These are phyloP conservation scores for Lophotriccus pileatus DNA, from an alignment of 2,797 vertebrate species.

Conservation along the genomic window DNA sequence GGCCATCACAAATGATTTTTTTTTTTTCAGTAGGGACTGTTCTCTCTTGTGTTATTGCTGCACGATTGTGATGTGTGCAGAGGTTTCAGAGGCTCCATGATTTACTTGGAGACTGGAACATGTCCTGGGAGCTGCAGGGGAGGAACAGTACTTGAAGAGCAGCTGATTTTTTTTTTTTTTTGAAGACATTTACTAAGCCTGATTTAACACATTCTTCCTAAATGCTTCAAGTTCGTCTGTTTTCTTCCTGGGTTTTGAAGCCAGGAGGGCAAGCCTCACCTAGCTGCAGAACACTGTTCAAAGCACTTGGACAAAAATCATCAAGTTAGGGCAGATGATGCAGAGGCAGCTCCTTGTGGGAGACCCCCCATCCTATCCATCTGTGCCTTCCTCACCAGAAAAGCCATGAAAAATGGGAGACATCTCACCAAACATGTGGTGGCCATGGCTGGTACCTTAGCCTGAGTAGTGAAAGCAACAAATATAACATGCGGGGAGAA, in stretches of 20 bases:
- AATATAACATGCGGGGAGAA: accelerated
- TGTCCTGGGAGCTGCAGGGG: neutral
- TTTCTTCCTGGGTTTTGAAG: neutral
- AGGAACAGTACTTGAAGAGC: neutral
- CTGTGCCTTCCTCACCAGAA: neutral
- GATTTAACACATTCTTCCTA: neutral
- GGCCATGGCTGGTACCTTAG: accelerated
- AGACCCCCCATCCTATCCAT: neutral
- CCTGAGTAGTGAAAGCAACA: neutral
- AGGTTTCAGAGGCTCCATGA: neutral
- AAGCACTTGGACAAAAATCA: neutral
- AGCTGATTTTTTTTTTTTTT: neutral
- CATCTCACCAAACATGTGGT: neutral
- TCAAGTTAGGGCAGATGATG: neutral
- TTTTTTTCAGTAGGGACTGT: neutral
- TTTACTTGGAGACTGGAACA: neutral
- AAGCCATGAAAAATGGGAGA: neutral
- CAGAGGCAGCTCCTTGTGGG: neutral
- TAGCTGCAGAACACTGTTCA: neutral
- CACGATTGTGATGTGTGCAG: neutral
- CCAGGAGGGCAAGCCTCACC: neutral
- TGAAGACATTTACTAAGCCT: neutral
- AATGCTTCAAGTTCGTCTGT: neutral
- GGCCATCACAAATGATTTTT: neutral
- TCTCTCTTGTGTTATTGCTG: neutral